Conservation (phyloP, 2,113 vertebrate species). For the Silurus asotus region DNA sequence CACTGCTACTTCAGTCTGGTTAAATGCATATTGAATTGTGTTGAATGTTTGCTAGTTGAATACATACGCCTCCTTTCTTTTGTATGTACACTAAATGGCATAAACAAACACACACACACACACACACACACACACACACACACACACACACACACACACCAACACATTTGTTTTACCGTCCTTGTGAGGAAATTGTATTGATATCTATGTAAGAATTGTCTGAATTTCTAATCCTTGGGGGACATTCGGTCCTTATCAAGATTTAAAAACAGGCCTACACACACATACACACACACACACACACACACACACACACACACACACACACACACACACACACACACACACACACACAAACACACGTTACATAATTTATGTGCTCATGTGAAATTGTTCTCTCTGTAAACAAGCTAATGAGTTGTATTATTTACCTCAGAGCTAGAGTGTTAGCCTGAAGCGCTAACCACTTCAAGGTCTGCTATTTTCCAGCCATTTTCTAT, state of each 20-base stretch:
- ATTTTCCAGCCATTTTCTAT: not conserved
- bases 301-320: not conserved
- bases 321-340: not conserved
- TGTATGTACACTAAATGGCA: not conserved
- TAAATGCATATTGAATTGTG: not conserved
- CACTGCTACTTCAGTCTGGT: not conserved
- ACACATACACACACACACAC: not conserved
- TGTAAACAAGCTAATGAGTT: conserved; percentile 25
- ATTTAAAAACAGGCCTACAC: not conserved
- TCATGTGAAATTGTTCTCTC: not conserved
- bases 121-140: not conserved
- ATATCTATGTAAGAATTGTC: not conserved
- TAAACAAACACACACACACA: not conserved
- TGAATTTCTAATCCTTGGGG: not conserved
- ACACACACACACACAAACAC: not conserved
- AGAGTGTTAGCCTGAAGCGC: conserved; percentile 19
- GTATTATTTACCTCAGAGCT: not conserved
- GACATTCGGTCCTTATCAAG: not conserved
- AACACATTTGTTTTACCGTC: not conserved
- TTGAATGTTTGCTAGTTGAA: not conserved
- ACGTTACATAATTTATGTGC: not conserved
- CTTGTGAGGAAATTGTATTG: no score
- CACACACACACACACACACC: no score
- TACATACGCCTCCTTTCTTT: not conserved
- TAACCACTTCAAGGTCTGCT: conserved; percentile 5